Conservation (phyloP, 2,113 vertebrate species). For the Ancistrus triradiatus region DNA sequence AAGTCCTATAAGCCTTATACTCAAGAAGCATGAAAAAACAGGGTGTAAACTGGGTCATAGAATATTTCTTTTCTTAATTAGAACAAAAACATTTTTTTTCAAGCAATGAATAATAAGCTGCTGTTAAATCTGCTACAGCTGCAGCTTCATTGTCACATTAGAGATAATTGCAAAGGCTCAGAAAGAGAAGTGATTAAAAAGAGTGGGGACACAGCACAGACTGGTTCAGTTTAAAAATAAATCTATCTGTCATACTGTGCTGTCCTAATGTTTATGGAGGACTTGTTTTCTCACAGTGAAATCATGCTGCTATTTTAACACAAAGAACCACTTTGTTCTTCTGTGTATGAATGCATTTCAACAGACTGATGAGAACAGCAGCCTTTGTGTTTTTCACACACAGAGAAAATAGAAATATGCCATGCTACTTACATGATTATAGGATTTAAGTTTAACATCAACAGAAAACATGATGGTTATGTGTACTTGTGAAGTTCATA, state of each 20-base stretch:
- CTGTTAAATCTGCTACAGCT: slow-evolving; percentile 7
- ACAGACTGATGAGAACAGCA: slow-evolving; percentile 15
- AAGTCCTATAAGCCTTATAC: no score
- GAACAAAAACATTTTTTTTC: neutral
- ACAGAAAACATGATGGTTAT: no score
- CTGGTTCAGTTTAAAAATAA: slow-evolving; percentile 45
- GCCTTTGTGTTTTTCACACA: slow-evolving; percentile 21
- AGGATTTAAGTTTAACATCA: neutral
- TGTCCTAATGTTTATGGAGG: slow-evolving; percentile 32
- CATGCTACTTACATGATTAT: slow-evolving; percentile 9
- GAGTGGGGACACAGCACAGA: slow-evolving; percentile 22
- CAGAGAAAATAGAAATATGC: slow-evolving; percentile 7
- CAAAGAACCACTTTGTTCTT: slow-evolving; percentile 23
- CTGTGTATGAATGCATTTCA: slow-evolving; percentile 19
- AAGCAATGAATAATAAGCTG: neutral
- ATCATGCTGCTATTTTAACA: slow-evolving; percentile 19
- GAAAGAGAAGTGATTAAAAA: slow-evolving; percentile 21
- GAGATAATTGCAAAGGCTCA: neutral
- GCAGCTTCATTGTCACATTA: neutral
- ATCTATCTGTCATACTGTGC: slow-evolving; percentile 37
- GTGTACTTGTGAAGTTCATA: no score
- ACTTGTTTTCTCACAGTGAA: slow-evolving; percentile 29
- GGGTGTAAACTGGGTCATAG: neutral
- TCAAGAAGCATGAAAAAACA: neutral
- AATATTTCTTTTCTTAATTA: slow-evolving; percentile 3